A percentile compares a stretch with the other conserved stretches of the same genome.
These are phyloP conservation scores for Microtus ochrogaster DNA, from an alignment of 2,113 vertebrate species.

Conservation along the genomic window DNA sequence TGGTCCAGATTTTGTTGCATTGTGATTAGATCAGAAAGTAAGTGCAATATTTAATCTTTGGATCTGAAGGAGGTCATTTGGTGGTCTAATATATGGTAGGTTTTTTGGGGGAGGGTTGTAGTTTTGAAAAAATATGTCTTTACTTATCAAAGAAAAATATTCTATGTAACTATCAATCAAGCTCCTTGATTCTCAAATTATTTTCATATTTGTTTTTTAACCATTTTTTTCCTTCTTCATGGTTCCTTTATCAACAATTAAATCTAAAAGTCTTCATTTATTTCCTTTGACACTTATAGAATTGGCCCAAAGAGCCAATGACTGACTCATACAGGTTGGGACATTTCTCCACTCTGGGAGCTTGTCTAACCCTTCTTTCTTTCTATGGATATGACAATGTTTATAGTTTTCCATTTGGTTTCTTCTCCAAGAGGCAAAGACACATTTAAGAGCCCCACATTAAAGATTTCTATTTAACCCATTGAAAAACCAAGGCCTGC, in stretches of 20 bases:
- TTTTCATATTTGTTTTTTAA: conserved; percentile 21
- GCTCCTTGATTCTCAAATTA: background rate
- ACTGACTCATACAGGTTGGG: background rate
- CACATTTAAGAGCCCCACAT: background rate
- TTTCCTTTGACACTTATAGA: background rate
- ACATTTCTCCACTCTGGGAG: background rate
- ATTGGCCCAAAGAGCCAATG: background rate
- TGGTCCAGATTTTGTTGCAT: conserved; percentile 12
- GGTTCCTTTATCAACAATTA: background rate
- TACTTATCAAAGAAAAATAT: conserved; percentile 30
- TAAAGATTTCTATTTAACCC: conserved; percentile 39
- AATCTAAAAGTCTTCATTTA: background rate
- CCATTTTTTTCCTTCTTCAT: background rate
- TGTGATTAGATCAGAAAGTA: background rate
- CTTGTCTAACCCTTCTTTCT: background rate
- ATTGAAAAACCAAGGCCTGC: background rate
- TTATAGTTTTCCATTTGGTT: conserved; percentile 39
- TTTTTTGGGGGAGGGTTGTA: background rate
- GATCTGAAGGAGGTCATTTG: background rate
- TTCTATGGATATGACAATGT: background rate
- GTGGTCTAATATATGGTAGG: background rate
- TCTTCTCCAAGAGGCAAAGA: background rate
- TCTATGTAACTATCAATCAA: background rate
- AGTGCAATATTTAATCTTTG: background rate
- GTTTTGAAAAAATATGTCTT: background rate